Evolutionary conservation across 2,797 vertebrate species (phyloP).

Genomic region (Linurgus olivaceus): DNA sequence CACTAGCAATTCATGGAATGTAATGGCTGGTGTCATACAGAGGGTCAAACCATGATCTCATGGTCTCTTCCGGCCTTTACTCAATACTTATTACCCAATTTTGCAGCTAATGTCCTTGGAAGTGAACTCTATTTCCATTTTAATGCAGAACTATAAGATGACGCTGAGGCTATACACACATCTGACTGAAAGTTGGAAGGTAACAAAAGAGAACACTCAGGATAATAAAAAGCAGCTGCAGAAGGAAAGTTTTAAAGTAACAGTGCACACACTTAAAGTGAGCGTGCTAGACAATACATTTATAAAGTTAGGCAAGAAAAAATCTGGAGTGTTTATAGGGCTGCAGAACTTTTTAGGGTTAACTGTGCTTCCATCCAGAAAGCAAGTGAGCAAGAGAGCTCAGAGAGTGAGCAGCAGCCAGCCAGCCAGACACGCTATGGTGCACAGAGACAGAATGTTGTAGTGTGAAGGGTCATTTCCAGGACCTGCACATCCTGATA

Average conservation of each 20-base stretch:
- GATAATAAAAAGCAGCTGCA: conserved; percentile 34
- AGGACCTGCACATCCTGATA: neutral
- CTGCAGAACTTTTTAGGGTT: conserved; percentile 32
- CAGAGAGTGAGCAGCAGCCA: neutral
- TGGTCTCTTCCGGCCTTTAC: neutral
- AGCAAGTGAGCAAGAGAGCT: neutral
- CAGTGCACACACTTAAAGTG: neutral
- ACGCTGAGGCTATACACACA: neutral
- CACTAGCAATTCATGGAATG: neutral
- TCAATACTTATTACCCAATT: neutral
- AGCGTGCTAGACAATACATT: neutral
- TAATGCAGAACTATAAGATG: neutral
- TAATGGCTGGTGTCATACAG: neutral
- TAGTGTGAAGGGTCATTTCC: neutral
- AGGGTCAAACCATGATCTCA: neutral
- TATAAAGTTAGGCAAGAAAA: neutral
- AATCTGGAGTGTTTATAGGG: neutral
- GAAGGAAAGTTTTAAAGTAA: conserved; percentile 22
- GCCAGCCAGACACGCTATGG: neutral
- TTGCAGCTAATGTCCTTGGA: neutral
- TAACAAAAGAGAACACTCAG: neutral
- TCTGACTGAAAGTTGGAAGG: conserved; percentile 3
- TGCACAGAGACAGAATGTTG: neutral
- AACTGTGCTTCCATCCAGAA: neutral
- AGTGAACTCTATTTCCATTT: conserved; percentile 14